Percentiles rank a stretch among this genome's conserved stretches.
Evolutionary conservation across 1,140 invertebrate species (phyloP).

Genomic region (Araneus ventricosus): DNA sequence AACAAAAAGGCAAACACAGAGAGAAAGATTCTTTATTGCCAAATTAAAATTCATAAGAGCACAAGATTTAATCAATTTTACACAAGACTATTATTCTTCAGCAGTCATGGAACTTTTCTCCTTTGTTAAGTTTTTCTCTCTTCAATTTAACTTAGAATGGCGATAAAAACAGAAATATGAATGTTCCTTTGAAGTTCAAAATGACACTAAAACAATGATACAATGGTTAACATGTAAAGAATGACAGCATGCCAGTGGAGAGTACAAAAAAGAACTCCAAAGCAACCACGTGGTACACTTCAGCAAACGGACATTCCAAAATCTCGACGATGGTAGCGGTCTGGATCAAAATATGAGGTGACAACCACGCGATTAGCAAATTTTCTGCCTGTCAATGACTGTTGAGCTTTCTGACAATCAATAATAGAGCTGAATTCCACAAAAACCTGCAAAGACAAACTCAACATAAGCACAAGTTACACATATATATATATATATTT

Average conservation of each 20-base stretch:
- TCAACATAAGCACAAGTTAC: neutral
- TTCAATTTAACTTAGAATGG: neutral
- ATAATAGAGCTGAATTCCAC: slow-evolving; percentile 98
- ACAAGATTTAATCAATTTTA: no score
- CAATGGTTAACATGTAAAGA: neutral
- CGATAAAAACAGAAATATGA: slow-evolving; percentile 18
- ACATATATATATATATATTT: no score
- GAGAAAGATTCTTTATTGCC: no score
- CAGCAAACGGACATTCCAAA: slow-evolving; percentile 86
- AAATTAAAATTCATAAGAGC: no score
- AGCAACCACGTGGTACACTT: no score
- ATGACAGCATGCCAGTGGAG: neutral
- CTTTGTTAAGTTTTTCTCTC: neutral
- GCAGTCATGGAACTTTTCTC: no score
- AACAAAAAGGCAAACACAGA: no score
- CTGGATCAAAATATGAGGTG: slow-evolving; percentile 99
- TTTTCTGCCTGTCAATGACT: slow-evolving; percentile 97
- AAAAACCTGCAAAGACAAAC: slow-evolving; percentile 88
- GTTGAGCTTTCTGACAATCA: slow-evolving; percentile 99
- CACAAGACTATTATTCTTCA: no score
- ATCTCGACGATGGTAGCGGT: slow-evolving; percentile 98
- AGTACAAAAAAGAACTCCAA: neutral
- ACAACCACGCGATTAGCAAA: slow-evolving; percentile 99
- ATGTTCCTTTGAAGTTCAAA: neutral
- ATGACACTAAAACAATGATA: neutral